Percentiles rank a stretch among this genome's conserved stretches.
Conservation (phyloP, 2,797 vertebrate species). For the Erethizon dorsatum region DNA sequence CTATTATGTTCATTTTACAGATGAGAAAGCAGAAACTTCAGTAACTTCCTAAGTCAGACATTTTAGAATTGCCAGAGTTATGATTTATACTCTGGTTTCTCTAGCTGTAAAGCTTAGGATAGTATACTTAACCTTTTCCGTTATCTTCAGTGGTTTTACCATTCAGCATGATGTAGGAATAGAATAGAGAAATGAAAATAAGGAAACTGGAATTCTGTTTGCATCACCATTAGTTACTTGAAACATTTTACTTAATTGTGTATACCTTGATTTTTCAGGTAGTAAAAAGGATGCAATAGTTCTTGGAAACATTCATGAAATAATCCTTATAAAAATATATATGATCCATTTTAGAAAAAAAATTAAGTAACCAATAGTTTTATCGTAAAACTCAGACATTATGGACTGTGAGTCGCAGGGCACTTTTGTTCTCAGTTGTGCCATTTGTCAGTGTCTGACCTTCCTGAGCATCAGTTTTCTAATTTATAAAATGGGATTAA, state of each 20-base stretch:
- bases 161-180: neutral
- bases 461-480: conserved; percentile 42
- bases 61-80: neutral
- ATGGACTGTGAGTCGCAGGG: neutral
- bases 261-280: conserved; percentile 13
- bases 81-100: neutral
- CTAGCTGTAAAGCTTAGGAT: neutral
- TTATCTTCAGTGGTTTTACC: neutral
- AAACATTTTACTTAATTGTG: neutral
- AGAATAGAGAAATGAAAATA: neutral
- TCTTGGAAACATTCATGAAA: neutral
- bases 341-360: conserved; percentile 20
- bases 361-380: neutral
- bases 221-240: neutral
- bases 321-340: conserved; percentile 8
- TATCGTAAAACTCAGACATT: neutral
- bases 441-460: neutral
- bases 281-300: neutral
- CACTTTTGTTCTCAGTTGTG: neutral
- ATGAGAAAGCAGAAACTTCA: conserved; percentile 43
- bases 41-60: neutral
- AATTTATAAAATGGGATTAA: conserved; percentile 13
- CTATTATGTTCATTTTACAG: conserved; percentile 45
- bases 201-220: conserved; percentile 49
- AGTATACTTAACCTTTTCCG: neutral